These are phyloP conservation scores for Catamblyrhynchus diadema DNA, from an alignment of 2,797 vertebrate species.

Conservation along the genomic window DNA sequence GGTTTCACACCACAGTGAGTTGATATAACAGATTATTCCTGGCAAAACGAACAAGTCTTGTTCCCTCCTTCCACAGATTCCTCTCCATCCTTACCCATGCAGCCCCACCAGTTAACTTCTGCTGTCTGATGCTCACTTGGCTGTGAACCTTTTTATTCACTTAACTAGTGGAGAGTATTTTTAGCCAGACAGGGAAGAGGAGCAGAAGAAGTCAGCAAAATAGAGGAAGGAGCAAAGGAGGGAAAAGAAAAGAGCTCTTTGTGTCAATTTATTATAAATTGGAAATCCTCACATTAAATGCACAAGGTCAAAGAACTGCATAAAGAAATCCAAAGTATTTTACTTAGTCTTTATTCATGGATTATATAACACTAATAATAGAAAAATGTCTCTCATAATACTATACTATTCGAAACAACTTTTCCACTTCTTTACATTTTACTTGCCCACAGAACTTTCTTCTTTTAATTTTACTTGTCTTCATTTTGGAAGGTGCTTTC, in stretches of 20 bases:
- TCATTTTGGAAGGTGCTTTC: not conserved
- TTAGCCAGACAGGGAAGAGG: not conserved
- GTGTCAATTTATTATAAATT: not conserved
- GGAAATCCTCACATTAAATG: not conserved
- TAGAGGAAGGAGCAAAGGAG: not conserved
- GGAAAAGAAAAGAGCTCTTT: not conserved
- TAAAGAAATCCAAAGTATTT: not conserved
- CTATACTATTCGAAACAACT: not conserved
- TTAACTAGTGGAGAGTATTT: not conserved
- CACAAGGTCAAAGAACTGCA: not conserved
- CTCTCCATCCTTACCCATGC: not conserved
- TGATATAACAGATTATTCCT: not conserved
- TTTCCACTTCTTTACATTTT: not conserved
- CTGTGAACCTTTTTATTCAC: not conserved
- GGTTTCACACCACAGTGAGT: not conserved
- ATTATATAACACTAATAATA: not conserved
- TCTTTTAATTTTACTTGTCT: not conserved
- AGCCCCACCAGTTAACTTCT: not conserved
- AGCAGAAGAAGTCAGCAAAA: not conserved
- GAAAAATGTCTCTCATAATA: not conserved
- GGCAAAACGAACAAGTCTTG: not conserved
- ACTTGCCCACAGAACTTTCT: not conserved
- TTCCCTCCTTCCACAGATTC: not conserved
- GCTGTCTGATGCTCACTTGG: not conserved
- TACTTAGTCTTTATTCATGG: not conserved